These are phyloP conservation scores for Lasioglossum albipes DNA, from an alignment of 1,140 invertebrate genomes.

Conservation along the genomic window DNA sequence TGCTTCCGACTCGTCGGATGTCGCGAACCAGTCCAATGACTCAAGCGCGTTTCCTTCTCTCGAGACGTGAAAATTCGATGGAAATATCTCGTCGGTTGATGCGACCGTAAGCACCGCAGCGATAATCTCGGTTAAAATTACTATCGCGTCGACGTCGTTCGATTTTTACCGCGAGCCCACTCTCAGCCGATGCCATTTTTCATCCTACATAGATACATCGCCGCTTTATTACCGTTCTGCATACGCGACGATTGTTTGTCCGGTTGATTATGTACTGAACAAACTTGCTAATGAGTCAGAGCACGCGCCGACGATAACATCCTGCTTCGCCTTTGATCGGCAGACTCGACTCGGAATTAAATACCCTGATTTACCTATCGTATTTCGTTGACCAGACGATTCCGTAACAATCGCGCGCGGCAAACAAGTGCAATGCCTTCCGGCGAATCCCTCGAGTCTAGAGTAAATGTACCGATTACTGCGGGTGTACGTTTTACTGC, in stretches of 20 bases:
- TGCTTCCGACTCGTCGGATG: not conserved
- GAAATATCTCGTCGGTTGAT: no score
- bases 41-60: no score
- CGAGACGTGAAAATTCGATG: no score
- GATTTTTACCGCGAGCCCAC: conserved; percentile 6
- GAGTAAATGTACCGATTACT: no score
- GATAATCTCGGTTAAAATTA: conserved; percentile 18
- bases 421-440: no score
- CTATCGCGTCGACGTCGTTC: not conserved
- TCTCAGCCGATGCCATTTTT: not conserved
- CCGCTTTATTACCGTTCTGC: not conserved
- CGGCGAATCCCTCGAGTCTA: no score
- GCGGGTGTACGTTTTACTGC: no score
- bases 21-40: not conserved
- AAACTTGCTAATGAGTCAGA: conserved; percentile 21
- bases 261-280: not conserved
- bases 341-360: not conserved
- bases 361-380: not conserved
- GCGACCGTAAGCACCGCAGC: no score
- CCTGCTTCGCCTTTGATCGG: conserved; percentile 15
- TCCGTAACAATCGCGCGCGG: no score
- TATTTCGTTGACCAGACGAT: not conserved
- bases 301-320: not conserved
- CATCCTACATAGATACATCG: no score
- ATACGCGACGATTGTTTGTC: conserved; percentile 1